Conservation (phyloP, 2,113 vertebrate genomes). For the Proteles cristata region DNA sequence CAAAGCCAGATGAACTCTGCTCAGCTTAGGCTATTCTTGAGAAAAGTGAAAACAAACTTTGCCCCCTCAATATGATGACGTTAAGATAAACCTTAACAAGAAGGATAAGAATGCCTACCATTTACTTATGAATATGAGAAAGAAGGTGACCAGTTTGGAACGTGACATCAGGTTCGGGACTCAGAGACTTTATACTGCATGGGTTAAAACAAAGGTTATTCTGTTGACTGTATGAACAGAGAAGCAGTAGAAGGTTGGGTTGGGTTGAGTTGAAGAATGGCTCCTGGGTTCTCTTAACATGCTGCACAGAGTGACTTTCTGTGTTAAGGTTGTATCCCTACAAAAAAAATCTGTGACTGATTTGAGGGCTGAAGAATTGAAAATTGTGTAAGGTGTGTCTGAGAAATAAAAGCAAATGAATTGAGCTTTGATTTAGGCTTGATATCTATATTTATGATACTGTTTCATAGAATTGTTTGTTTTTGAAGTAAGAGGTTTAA, state of each 20-base stretch:
- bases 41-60: not conserved
- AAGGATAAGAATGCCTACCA: not conserved
- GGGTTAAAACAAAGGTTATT: not conserved
- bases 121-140: not conserved
- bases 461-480: not conserved
- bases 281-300: not conserved
- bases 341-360: not conserved
- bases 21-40: not conserved
- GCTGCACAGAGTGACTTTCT: not conserved
- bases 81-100: not conserved
- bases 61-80: not conserved
- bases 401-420: slow-evolving; percentile 10
- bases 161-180: not conserved
- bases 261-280: not conserved
- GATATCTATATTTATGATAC: not conserved
- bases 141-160: not conserved
- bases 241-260: not conserved
- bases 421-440: not conserved
- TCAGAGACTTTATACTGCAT: not conserved
- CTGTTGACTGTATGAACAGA: not conserved
- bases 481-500: not conserved
- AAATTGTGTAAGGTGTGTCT: not conserved
- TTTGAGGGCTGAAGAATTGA: not conserved
- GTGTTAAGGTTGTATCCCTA: not conserved
- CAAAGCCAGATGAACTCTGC: not conserved